These are phyloP conservation scores for Boleophthalmus pectinirostris DNA, from an alignment of 2,113 vertebrate genomes.

Conservation along the genomic window DNA sequence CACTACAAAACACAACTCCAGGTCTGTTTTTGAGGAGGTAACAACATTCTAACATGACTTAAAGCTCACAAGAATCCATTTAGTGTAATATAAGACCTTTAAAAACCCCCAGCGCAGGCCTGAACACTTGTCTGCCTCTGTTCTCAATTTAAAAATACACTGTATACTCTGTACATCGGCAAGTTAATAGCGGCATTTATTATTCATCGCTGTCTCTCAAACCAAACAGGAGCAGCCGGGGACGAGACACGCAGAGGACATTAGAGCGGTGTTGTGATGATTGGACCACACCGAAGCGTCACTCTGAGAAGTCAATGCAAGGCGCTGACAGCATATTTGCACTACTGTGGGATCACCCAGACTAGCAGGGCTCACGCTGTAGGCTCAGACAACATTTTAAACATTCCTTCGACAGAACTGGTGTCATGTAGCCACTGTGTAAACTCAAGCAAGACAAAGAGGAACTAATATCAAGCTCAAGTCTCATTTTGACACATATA, in stretches of 20 bases:
- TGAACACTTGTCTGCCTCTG: not conserved
- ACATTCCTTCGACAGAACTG: constrained; percentile 25
- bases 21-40: no score
- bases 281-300: not conserved
- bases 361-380: constrained; percentile 14
- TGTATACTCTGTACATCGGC: not conserved
- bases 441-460: constrained; percentile 18
- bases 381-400: constrained; percentile 36
- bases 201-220: not conserved
- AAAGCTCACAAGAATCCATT: no score
- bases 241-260: not conserved
- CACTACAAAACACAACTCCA: no score
- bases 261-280: not conserved
- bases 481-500: no score
- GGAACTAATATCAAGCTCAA: not conserved
- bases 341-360: constrained; percentile 32
- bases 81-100: no score
- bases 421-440: constrained; percentile 15
- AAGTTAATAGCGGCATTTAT: not conserved
- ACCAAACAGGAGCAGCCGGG: not conserved
- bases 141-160: not conserved
- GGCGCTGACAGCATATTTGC: constrained; percentile 33
- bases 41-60: no score
- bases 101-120: no score
- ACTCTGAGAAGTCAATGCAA: constrained; percentile 16